phyloP scores from a whole-genome alignment of 2,113 vertebrate species.

The Stigmatopora argus region DNA sequence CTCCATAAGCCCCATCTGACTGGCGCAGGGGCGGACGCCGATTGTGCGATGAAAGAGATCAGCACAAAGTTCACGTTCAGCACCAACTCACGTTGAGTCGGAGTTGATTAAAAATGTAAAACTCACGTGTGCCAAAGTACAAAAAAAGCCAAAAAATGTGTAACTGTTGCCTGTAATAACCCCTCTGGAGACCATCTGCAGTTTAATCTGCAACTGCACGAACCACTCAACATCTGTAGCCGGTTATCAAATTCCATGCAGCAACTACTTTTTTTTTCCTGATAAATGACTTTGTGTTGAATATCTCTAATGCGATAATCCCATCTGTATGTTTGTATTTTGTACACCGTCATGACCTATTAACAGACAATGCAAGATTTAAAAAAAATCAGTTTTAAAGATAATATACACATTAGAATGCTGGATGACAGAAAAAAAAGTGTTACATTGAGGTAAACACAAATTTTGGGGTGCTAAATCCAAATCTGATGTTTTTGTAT shows the following conservation, averaged over 20 bases:
- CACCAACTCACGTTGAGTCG: background rate
- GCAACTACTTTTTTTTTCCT: background rate
- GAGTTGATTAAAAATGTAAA: background rate
- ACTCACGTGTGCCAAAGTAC: background rate
- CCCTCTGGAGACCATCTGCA: background rate
- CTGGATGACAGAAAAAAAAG: too few species aligned
- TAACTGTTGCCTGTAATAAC: conserved; percentile 2
- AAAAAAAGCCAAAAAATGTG: background rate
- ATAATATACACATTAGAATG: too few species aligned
- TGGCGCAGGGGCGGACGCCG: background rate
- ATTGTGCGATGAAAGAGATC: conserved; percentile 2
- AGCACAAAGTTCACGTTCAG: background rate
- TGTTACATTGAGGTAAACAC: too few species aligned
- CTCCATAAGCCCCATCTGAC: conserved; percentile 1
- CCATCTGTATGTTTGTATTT: background rate
- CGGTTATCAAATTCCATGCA: background rate
- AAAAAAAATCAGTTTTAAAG: too few species aligned
- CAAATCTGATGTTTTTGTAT: too few species aligned
- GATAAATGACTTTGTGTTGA: background rate
- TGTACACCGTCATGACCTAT: too few species aligned
- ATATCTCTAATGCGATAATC: background rate
- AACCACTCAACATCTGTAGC: background rate
- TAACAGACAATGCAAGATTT: too few species aligned
- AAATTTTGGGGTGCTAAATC: too few species aligned
- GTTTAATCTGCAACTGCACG: background rate